Percentiles rank a stretch among this genome's conserved stretches.
These are phyloP conservation scores for Pentamera pediparva DNA, from an alignment of 53 echinoderm and acorn worm species.

Conservation along the genomic window DNA sequence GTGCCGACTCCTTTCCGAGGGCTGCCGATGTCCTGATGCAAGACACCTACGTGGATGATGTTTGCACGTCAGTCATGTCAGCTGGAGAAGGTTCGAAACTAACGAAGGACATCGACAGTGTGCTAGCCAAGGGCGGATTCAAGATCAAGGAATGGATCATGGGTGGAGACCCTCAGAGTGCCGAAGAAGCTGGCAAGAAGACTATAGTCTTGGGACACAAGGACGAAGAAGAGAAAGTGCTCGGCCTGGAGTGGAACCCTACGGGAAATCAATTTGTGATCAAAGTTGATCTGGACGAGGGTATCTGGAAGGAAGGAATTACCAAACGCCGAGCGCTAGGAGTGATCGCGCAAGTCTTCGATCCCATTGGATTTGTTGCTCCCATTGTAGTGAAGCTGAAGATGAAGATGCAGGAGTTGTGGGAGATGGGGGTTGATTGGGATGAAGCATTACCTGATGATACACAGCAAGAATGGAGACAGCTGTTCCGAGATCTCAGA, in stretches of 20 bases:
- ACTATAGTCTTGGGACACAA: background rate
- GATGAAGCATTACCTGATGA: constrained; percentile 29
- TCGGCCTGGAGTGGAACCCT: constrained; percentile 17
- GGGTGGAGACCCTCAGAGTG: background rate
- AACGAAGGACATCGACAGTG: background rate
- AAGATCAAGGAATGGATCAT: constrained; percentile 35
- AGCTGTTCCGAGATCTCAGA: constrained; percentile 23
- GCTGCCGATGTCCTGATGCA: constrained; percentile 13
- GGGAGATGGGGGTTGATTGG: constrained; percentile 36
- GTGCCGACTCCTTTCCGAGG: background rate
- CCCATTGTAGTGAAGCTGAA: constrained; percentile 37
- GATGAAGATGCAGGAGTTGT: constrained; percentile 35
- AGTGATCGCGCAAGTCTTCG: constrained; percentile 37
- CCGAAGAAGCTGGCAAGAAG: background rate
- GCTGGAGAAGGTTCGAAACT: constrained; percentile 3
- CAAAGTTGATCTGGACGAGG: background rate
- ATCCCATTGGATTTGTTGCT: constrained; percentile 51
- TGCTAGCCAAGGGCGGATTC: constrained; percentile 23
- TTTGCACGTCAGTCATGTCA: constrained; percentile 23
- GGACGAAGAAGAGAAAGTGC: constrained; percentile 24
- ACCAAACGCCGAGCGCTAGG: constrained; percentile 25
- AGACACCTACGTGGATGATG: constrained; percentile 27
- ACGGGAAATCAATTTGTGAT: constrained; percentile 9
- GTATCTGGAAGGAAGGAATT: background rate
- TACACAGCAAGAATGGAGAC: constrained; percentile 29